Evolutionary conservation across 2,113 vertebrate species (phyloP), one percentile per base, ranked within the genome.

Genomic region (Agapornis roseicollis): DNA sequence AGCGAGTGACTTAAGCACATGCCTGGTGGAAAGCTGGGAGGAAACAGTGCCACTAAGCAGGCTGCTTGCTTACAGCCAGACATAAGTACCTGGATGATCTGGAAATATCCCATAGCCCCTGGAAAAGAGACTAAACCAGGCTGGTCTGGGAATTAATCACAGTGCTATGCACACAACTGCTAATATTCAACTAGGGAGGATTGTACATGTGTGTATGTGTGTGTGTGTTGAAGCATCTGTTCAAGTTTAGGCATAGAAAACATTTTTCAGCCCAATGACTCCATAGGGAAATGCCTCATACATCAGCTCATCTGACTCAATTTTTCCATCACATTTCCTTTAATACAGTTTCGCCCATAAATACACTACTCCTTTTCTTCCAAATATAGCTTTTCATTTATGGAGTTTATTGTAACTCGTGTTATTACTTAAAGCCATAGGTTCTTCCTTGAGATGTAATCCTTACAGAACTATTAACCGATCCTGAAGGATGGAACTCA

Each of bases 321-420:
- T 97, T 97, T 98, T 98, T 98, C 97, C 97, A 98, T 97, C 94
- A 79, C 90, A 95, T 92, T 97, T 92, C 93, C 93, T 95, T 91
- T 95, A 80, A 66, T 95, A 90, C 86, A 92, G 58, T 73, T 79
- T 89, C 90, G 79, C 83, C 81, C 93, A 93, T 86, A 97, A 96
- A 97, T 96, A 96, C 29, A 68, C 77, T 66, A 58, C 78, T 90
- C 13, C 53, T 90, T 88, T 88, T 55, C 93, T 65, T 63, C 93
- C 77, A 96, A 97, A 97, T 95, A 96, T 94, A 97, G 74, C 53
- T 77, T 84, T 93, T 95, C 95, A 97, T 97, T 94, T 95, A 90
- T 95, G 93, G 95, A 58, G 78, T 52, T 58, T 35, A 58, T 29
- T 71, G 39, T 80, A 95, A 92, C 70, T 81, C 65, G 33, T 85